These are phyloP conservation scores for Ophiothrix spiculata DNA, from an alignment of 35 echinoderm and acorn worm species.

Conservation along the genomic window DNA sequence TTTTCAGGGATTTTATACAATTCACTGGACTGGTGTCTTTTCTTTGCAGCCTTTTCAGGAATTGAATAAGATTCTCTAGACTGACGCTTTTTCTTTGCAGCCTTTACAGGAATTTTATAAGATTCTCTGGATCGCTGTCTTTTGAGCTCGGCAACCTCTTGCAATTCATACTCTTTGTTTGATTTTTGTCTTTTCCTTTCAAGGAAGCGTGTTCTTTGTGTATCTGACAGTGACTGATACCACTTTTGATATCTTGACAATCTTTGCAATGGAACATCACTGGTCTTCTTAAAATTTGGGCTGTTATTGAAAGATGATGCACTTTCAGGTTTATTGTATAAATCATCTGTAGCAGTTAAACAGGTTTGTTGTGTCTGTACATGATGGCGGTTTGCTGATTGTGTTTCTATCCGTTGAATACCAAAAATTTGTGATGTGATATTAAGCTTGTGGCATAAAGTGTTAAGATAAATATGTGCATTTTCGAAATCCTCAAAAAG, in stretches of 20 bases:
- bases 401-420: too few relatives aligned
- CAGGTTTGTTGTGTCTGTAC: not conserved
- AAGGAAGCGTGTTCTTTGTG: not conserved
- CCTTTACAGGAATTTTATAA: not conserved
- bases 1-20: constrained; percentile 2
- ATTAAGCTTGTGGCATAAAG: too few relatives aligned
- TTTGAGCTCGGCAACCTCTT: not conserved
- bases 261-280: not conserved
- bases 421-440: too few relatives aligned
- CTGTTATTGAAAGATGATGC: not conserved
- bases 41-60: not conserved
- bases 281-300: not conserved
- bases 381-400: not conserved
- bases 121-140: not conserved
- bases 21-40: not conserved
- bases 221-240: not conserved
- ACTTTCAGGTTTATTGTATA: not conserved
- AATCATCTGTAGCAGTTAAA: not conserved
- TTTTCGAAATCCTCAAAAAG: not conserved
- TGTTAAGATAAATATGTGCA: not conserved
- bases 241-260: constrained; percentile 7
- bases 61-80: not conserved
- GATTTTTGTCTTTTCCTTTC: not conserved
- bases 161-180: not conserved
- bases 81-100: not conserved